Percentiles rank a stretch among this genome's conserved stretches.
Evolutionary conservation across 2,113 vertebrate species (phyloP).

Genomic region (Psittacus erithacus): DNA sequence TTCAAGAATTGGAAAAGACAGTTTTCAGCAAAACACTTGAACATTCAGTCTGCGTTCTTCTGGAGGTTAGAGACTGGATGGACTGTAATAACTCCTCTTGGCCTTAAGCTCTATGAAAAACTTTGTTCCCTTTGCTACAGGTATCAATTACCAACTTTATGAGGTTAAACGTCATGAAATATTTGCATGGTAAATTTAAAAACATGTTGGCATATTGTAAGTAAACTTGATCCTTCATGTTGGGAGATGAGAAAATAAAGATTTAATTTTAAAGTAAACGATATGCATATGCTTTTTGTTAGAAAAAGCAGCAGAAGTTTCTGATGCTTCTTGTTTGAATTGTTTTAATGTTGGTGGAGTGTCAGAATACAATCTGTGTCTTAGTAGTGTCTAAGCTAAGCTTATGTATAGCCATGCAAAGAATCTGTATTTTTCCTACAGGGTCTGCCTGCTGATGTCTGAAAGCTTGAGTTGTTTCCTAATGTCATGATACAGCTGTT

Average conservation of each 20-base stretch:
- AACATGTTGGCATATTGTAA: background rate
- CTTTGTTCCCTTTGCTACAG: background rate
- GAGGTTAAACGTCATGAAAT: background rate
- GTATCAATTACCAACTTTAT: background rate
- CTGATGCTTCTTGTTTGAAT: constrained; percentile 8
- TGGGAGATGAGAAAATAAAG: background rate
- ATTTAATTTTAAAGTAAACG: background rate
- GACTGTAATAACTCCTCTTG: background rate
- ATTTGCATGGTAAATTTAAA: background rate
- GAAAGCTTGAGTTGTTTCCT: background rate
- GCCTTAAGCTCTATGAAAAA: background rate
- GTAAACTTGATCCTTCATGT: background rate
- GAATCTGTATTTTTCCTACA: background rate
- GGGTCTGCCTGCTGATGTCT: background rate
- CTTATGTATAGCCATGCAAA: background rate
- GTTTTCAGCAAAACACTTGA: background rate
- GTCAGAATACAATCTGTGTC: background rate
- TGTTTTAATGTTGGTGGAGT: background rate
- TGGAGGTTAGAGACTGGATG: background rate
- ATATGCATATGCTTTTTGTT: background rate
- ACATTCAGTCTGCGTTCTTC: background rate
- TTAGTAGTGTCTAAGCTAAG: background rate
- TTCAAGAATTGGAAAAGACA: background rate
- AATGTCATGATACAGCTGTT: background rate
- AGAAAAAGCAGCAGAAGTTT: background rate